Conservation (phyloP, 2,888 invertebrate genomes). For the Leptothorax acervorum region DNA sequence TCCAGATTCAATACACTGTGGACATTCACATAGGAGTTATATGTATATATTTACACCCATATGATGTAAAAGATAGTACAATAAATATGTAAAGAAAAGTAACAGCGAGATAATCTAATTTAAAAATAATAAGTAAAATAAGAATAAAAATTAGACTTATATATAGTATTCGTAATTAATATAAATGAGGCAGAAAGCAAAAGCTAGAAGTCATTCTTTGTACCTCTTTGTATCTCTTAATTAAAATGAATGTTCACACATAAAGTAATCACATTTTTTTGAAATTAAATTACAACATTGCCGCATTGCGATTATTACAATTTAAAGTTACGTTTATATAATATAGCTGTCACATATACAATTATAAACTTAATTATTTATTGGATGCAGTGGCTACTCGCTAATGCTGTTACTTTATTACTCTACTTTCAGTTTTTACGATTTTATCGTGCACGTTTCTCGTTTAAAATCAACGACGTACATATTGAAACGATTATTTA, state of each 20-base stretch:
- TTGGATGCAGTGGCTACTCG: neutral
- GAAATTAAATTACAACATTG: neutral
- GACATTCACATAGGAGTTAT: neutral
- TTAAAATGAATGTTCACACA: neutral
- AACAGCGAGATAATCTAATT: neutral
- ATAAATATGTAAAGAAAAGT: neutral
- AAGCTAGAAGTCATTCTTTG: neutral
- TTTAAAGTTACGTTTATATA: neutral
- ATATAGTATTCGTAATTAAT: neutral
- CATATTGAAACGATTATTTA: slow-evolving; percentile 35
- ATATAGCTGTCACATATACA: neutral
- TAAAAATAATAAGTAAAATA: neutral
- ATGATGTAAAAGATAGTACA: neutral
- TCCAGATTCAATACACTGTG: neutral
- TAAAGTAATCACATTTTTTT: neutral
- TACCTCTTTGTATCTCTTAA: neutral
- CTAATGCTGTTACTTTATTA: neutral
- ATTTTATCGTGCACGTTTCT: neutral
- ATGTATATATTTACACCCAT: neutral
- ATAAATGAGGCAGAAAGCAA: neutral
- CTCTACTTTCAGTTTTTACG: slow-evolving; percentile 20
- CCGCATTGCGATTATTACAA: neutral
- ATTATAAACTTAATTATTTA: slow-evolving; percentile 16
- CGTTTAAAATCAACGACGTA: slow-evolving; percentile 25
- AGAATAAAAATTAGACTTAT: neutral